Conservation (phyloP, 2,888 invertebrate genomes). For the Zygaena filipendulae region DNA sequence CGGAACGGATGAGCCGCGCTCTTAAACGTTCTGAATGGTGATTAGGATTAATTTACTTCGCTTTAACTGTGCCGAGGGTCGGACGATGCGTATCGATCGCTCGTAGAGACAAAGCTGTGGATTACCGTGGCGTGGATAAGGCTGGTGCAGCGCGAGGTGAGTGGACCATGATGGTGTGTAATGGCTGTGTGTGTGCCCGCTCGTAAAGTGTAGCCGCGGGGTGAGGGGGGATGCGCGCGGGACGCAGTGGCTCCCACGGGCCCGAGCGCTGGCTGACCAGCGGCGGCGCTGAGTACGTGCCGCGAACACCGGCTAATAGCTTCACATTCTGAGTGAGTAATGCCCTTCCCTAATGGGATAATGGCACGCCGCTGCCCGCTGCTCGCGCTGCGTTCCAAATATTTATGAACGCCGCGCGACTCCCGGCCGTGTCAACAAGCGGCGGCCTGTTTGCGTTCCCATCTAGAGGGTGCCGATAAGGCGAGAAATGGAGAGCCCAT, state of each 20-base stretch:
- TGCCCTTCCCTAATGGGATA: slow-evolving; percentile 61
- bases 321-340: slow-evolving; percentile 55
- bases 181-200: slow-evolving; percentile 17
- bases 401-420: slow-evolving; percentile 60
- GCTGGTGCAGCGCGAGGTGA: slow-evolving; percentile 40
- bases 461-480: slow-evolving; percentile 48
- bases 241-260: slow-evolving; percentile 16
- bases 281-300: slow-evolving; percentile 20
- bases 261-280: too few relatives aligned
- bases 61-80: slow-evolving; percentile 57
- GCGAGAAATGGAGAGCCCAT: slow-evolving; percentile 21
- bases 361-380: slow-evolving; percentile 37
- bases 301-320: slow-evolving; percentile 37
- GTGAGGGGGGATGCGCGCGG: slow-evolving; percentile 19
- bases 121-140: slow-evolving; percentile 40
- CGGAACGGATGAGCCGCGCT: slow-evolving; percentile 50
- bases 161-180: slow-evolving; percentile 23
- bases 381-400: slow-evolving; percentile 47
- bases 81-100: slow-evolving; percentile 54
- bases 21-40: slow-evolving; percentile 61
- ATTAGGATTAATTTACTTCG: slow-evolving; percentile 62
- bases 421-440: slow-evolving; percentile 52
- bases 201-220: too few relatives aligned
- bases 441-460: slow-evolving; percentile 49
- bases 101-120: slow-evolving; percentile 50